These are phyloP conservation scores for Paraplagusia blochii DNA, from an alignment of 2,113 vertebrate genomes.

Conservation along the genomic window DNA sequence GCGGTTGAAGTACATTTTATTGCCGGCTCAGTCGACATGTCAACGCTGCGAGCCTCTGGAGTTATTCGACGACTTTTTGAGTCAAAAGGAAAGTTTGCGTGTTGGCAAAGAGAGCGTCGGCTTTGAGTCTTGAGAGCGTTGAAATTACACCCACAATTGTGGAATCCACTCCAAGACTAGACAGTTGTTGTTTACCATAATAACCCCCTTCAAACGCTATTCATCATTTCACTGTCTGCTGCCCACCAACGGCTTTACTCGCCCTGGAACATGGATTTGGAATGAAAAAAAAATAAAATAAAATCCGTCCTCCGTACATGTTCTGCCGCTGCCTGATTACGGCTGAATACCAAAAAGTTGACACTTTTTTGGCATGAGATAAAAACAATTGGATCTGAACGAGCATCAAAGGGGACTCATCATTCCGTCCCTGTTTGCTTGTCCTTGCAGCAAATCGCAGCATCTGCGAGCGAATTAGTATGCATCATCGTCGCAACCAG, in stretches of 20 bases:
- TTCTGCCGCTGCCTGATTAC: not conserved
- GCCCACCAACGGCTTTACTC: not conserved
- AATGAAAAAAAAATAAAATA: not conserved
- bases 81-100: not conserved
- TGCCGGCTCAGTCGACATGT: slow-evolving; percentile 22
- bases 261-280: not conserved
- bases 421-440: too few species aligned
- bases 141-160: not conserved
- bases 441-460: too few species aligned
- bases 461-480: not conserved
- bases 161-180: not conserved
- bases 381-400: not conserved
- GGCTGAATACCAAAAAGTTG: not conserved
- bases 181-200: slow-evolving; percentile 6
- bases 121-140: slow-evolving; percentile 1
- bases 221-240: not conserved
- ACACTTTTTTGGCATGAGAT: not conserved
- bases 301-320: too few species aligned
- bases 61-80: slow-evolving; percentile 4
- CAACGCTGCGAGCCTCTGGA: slow-evolving; percentile 6
- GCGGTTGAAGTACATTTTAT: not conserved
- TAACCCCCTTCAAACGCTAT: not conserved
- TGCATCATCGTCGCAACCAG: not conserved
- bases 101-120: too few species aligned
- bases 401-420: not conserved